A percentile compares a stretch with the other conserved stretches of the same genome.
phyloP scores from a whole-genome alignment of 2,797 vertebrate genomes.

The Microchirus variegatus region DNA sequence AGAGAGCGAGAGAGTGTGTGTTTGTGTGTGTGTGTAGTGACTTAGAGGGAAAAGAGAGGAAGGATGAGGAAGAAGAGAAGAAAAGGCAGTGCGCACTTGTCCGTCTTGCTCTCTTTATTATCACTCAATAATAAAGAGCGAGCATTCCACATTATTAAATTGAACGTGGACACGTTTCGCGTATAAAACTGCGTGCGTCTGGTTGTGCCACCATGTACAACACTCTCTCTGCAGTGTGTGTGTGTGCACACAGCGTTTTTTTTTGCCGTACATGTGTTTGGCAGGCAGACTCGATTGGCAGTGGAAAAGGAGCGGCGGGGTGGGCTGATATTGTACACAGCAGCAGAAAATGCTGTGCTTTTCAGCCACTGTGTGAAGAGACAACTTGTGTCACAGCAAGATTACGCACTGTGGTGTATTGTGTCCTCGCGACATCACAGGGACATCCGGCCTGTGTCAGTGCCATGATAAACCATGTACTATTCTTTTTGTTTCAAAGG shows the following conservation, averaged over 20 bases:
- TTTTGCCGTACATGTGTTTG: conserved; percentile 73
- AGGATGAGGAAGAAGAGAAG: conserved; percentile 12
- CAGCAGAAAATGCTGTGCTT: conserved; percentile 41
- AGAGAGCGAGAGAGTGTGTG: background rate
- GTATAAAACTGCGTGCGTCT: conserved; percentile 3
- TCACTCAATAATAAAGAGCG: conserved; percentile 14
- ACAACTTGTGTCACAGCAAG: conserved; percentile 7
- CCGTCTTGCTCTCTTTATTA: conserved; percentile 51
- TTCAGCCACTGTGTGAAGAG: conserved; percentile 27
- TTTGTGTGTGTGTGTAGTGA: no score
- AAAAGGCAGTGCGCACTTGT: conserved; percentile 11
- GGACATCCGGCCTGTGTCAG: conserved; percentile 12
- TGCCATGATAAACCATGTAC: conserved; percentile 9
- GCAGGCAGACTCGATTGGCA: conserved; percentile 53
- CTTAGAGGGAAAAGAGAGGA: conserved; percentile 3
- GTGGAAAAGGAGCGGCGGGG: conserved; percentile 18
- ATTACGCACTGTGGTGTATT: conserved; percentile 7
- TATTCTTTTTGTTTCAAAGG: conserved; percentile 10
- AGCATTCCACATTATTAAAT: conserved; percentile 35
- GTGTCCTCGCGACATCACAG: conserved; percentile 21
- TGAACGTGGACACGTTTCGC: conserved; percentile 16
- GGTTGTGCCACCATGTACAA: no score
- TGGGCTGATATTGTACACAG: conserved; percentile 34
- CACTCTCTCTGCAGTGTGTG: no score
- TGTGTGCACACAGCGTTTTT: conserved; percentile 38